Evolutionary conservation across 2,888 invertebrate species (phyloP).

Genomic region (Drosophila pullipes): DNA sequence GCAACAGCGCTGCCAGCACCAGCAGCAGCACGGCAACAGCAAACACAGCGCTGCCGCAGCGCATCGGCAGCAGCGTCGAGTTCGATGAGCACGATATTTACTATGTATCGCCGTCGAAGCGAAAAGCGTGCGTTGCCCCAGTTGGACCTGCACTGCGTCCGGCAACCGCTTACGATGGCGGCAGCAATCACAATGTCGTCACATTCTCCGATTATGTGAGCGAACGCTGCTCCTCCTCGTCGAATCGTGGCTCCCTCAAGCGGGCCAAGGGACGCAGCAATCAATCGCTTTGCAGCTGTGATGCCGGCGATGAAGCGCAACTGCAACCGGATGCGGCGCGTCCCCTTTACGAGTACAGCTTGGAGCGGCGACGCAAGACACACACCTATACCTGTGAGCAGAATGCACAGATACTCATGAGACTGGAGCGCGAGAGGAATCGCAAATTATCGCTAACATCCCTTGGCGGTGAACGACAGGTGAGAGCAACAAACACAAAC

Average conservation of each 20-base stretch:
- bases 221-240: constrained; percentile 60
- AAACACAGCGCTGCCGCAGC: constrained; percentile 67
- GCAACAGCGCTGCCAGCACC: constrained; percentile 77
- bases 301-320: constrained; percentile 84
- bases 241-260: constrained; percentile 83
- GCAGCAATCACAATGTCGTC: constrained; percentile 72
- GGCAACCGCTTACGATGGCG: constrained; percentile 60
- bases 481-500: constrained; percentile 6
- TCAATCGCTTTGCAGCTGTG: constrained; percentile 85
- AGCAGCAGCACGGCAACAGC: constrained; percentile 79
- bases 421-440: constrained; percentile 85
- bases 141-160: constrained; percentile 68
- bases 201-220: constrained; percentile 84
- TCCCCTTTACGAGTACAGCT: constrained; percentile 86
- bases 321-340: constrained; percentile 84
- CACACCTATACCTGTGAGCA: constrained; percentile 87
- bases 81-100: constrained; percentile 84
- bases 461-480: constrained; percentile 32
- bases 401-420: constrained; percentile 86
- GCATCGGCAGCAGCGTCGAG: constrained; percentile 58
- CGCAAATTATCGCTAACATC: constrained; percentile 81
- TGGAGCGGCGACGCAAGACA: constrained; percentile 85
- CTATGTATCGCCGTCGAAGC: constrained; percentile 84
- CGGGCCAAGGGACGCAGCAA: constrained; percentile 85
- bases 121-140: constrained; percentile 78